Conservation (phyloP, 2,113 vertebrate genomes). For the Raphicerus campestris region DNA sequence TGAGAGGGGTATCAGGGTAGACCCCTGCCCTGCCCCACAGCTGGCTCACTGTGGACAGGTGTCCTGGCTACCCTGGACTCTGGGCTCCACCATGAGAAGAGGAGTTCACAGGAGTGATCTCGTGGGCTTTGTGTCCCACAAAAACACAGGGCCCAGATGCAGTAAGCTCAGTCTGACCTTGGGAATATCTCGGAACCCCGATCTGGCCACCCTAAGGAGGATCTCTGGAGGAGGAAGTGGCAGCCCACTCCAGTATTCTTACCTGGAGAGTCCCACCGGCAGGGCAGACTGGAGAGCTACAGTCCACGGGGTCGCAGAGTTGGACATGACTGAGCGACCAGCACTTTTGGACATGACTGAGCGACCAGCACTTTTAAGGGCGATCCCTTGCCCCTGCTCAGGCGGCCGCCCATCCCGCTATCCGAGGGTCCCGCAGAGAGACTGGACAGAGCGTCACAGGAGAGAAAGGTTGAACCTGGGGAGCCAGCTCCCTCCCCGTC, state of each 20-base stretch:
- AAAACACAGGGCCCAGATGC: neutral
- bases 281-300: neutral
- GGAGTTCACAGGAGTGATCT: no score
- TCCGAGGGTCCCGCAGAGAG: neutral
- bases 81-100: neutral
- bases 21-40: neutral
- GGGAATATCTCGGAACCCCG: fast-evolving
- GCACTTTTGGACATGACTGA: no score
- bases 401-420: fast-evolving
- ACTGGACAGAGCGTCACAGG: fast-evolving
- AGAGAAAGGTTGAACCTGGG: no score
- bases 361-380: neutral
- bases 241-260: neutral
- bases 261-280: neutral
- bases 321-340: no score
- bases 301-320: neutral
- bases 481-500: neutral
- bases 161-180: fast-evolving
- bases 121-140: fast-evolving
- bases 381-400: fast-evolving
- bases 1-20: neutral
- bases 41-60: neutral
- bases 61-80: neutral
- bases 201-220: neutral
- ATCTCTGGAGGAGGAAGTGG: neutral